Evolutionary conservation across 2,797 vertebrate genomes (phyloP).

Genomic region (Vultur gryphus): DNA sequence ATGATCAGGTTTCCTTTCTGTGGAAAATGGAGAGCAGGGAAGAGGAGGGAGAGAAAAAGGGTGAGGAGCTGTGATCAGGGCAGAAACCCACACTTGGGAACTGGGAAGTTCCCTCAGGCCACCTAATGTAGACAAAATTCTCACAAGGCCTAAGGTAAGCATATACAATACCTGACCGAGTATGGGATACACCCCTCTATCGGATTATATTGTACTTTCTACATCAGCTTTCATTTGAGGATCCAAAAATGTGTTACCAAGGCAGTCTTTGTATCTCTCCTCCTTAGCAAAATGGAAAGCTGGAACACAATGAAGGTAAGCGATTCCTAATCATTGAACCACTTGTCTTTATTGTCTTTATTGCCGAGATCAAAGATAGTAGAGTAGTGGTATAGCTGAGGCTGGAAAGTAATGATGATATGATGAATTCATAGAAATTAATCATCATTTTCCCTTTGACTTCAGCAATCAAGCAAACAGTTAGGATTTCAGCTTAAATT

Average conservation of each 20-base stretch:
- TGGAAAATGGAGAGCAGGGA: background rate
- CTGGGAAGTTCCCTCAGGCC: background rate
- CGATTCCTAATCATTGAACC: background rate
- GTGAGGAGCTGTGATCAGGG: background rate
- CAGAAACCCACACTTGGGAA: background rate
- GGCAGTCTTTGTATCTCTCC: background rate
- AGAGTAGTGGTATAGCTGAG: background rate
- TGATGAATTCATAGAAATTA: background rate
- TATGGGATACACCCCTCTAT: too few relatives aligned
- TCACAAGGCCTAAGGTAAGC: background rate
- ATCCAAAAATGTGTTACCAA: background rate
- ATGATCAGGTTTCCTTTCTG: background rate
- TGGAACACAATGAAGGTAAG: background rate
- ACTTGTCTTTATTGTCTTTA: background rate
- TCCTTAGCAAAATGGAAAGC: background rate
- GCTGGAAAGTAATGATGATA: background rate
- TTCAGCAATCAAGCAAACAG: background rate
- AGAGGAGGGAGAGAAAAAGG: background rate
- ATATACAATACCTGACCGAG: background rate
- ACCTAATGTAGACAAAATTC: background rate
- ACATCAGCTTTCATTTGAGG: background rate
- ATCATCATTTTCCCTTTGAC: background rate
- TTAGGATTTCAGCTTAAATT: background rate
- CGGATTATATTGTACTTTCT: background rate
- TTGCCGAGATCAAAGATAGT: background rate